Conservation (phyloP, 2,888 invertebrate genomes). For the Caenorhabditis angaria region DNA sequence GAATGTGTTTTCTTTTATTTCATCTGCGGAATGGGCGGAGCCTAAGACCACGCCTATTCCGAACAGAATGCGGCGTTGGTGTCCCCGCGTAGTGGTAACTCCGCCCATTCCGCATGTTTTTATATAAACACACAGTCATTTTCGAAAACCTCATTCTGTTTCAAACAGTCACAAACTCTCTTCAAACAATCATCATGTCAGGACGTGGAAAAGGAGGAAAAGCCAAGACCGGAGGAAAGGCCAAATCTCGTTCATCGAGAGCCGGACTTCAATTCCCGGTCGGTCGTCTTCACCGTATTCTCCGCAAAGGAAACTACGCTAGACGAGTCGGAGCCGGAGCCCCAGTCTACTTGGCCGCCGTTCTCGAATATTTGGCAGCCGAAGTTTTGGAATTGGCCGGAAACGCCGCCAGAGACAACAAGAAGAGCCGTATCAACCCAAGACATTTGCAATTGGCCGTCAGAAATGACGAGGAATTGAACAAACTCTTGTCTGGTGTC, state of each 20-base stretch:
- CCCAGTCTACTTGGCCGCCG: constrained; percentile 68
- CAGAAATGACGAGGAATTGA: constrained; percentile 48
- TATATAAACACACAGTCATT: no score
- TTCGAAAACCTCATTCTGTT: no score
- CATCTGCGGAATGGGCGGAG: no score
- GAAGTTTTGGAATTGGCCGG: constrained; percentile 63
- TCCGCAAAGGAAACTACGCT: constrained; percentile 69
- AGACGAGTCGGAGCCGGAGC: constrained; percentile 69
- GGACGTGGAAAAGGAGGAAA: constrained; percentile 79
- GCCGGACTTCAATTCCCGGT: constrained; percentile 72
- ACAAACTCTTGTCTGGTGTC: constrained; percentile 76
- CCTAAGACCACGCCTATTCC: no score
- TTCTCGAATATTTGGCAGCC: constrained; percentile 68
- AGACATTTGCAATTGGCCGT: constrained; percentile 50
- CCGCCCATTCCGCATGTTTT: no score
- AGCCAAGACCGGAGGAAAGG: constrained; percentile 58
- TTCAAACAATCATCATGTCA: no score
- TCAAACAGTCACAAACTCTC: no score
- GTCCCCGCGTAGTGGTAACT: no score
- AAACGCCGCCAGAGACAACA: constrained; percentile 75
- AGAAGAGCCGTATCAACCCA: constrained; percentile 73
- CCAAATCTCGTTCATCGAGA: constrained; percentile 67
- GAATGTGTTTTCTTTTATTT: no score
- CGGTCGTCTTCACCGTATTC: constrained; percentile 70
- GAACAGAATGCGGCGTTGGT: no score